Base-by-base conservation (phyloP, 1,140 invertebrate genomes). In the Cylas formicarius region DNA sequence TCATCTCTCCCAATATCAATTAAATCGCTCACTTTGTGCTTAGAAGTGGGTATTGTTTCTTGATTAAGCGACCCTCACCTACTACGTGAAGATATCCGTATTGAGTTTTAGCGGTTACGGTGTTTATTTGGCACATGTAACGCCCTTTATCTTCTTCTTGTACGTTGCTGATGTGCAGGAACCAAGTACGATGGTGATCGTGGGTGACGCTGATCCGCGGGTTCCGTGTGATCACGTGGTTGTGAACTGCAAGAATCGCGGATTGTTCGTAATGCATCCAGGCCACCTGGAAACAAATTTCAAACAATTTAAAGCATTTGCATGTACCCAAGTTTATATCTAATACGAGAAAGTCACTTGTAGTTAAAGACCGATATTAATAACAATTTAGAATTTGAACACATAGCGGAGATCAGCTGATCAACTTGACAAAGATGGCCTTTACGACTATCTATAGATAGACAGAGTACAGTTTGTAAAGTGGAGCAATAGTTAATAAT, bases 101-200 rank as follows among this genome's bases (percentile, higher is more conserved):
- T 63, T 91, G 87, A 13, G 88, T 91, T 71, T 91, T 90, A 38
- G 84, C 87, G 19, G 87, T 88, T 49, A 89, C 88, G 1, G 92
- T 93, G 68, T 95, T 96, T 59, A 96, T 89, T 71, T 96, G 92
- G 66, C 92, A 95, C 86, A 93, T 92, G 69, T 95, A 96, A 18
- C 84, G 75, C 21, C 92, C 92, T 51, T 84, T 81, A 70, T 96
- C 92, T 58, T 84, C 84, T 67, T 92, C 83, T 48, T 90, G 82
- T 19, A 94, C 86, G 56, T 91, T 84, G 50, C 79, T 84, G 59
- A 93, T 92, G 71, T 92, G 87, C 56, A 93, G 75, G 67, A 84
- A 87, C 88, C 88, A 92, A 31, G 87, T 91, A 52, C 84, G 75
- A 62, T 90, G 86, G 26, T 80, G 74, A 51, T 73, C 72, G 65